Conservation (phyloP, 2,113 vertebrate genomes). For the Meleagris gallopavo region DNA sequence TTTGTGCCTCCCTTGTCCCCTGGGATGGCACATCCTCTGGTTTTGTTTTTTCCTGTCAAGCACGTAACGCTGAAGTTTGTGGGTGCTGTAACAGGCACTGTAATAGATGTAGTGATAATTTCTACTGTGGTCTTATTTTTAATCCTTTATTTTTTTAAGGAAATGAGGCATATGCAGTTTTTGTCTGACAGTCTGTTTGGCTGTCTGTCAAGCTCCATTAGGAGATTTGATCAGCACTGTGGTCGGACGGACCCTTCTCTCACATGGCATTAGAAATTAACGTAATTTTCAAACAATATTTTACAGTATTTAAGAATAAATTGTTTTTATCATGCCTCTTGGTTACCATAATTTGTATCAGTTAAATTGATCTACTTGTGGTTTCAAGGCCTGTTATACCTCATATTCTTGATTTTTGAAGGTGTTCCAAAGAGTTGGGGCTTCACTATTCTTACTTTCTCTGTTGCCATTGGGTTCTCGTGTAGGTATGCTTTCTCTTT, state of each 20-base stretch:
- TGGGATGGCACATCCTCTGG: fast-evolving
- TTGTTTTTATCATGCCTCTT: not conserved
- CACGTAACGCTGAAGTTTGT: fast-evolving
- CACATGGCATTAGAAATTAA: not conserved
- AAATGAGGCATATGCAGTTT: not conserved
- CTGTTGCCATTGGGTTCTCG: not conserved
- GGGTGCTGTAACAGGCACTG: not conserved
- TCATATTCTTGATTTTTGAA: not conserved
- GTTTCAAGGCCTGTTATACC: not conserved
- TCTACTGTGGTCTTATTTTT: not conserved
- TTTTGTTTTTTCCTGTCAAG: not conserved
- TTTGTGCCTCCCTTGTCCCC: fast-evolving
- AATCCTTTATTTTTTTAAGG: not conserved
- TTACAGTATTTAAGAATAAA: not conserved
- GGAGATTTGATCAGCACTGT: not conserved
- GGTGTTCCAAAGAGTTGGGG: not conserved
- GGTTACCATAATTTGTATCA: not conserved
- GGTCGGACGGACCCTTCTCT: not conserved
- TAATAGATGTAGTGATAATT: not conserved
- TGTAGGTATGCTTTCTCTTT: not conserved
- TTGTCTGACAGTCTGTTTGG: not conserved
- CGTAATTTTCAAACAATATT: not conserved
- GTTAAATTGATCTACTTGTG: not conserved
- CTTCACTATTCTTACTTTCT: not conserved
- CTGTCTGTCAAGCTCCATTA: not conserved